A percentile compares a stretch with the other conserved stretches of the same genome.
Conservation (phyloP, 1,140 invertebrate species). For the Musca domestica region DNA sequence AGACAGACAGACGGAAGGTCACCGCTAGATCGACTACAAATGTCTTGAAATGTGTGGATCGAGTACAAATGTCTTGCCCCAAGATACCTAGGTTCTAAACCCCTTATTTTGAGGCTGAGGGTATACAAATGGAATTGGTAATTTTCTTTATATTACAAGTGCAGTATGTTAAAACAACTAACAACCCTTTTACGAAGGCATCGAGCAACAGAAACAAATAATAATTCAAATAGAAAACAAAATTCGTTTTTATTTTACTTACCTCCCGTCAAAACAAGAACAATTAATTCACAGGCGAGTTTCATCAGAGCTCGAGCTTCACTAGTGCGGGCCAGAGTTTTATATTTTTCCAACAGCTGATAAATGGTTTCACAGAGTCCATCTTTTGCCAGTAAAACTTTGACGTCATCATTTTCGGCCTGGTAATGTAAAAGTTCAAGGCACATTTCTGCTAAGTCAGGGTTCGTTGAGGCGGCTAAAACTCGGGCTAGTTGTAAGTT, state of each 20-base stretch:
- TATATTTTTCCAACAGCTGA: constrained; percentile 70
- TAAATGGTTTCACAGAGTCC: constrained; percentile 74
- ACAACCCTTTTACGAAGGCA: too few relatives aligned
- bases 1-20: too few relatives aligned
- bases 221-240: too few relatives aligned
- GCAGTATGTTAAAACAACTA: too few relatives aligned
- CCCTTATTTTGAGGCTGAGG: too few relatives aligned
- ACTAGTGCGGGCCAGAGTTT: constrained; percentile 60
- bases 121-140: too few relatives aligned
- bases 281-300: constrained; percentile 80
- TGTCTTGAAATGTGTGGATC: too few relatives aligned
- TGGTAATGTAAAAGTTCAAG: constrained; percentile 73
- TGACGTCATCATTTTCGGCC: constrained; percentile 75
- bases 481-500: constrained; percentile 62
- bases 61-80: too few relatives aligned
- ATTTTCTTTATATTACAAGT: too few relatives aligned
- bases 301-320: constrained; percentile 75
- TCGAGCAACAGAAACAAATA: too few relatives aligned
- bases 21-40: too few relatives aligned
- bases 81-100: too few relatives aligned
- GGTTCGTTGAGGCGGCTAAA: constrained; percentile 61
- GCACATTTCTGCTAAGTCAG: constrained; percentile 71
- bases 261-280: constrained; percentile 83
- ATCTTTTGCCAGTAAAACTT: constrained; percentile 70
- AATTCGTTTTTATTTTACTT: constrained; percentile 38